phyloP scores from a whole-genome alignment of 2,888 invertebrate species.

The Fabriciana adippe region DNA sequence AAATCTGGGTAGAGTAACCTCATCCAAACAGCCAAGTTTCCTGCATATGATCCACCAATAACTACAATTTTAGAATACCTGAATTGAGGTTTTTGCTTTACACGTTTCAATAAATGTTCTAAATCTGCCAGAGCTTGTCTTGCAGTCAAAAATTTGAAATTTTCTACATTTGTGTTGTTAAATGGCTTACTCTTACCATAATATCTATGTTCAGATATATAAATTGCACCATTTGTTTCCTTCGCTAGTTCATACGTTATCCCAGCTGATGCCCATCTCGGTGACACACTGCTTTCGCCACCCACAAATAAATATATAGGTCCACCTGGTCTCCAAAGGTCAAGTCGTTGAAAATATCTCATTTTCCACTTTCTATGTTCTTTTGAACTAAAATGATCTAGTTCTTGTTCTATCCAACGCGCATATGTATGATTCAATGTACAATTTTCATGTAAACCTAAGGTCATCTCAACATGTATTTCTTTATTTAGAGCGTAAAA shows the following conservation, averaged over 20 bases:
- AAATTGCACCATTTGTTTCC: conserved; percentile 71
- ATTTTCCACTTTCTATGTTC: conserved; percentile 63
- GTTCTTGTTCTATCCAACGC: conserved; percentile 61
- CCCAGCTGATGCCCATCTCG: conserved; percentile 57
- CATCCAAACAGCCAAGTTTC: conserved; percentile 74
- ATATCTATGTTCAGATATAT: conserved; percentile 67
- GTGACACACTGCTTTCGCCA: conserved; percentile 59
- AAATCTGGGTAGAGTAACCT: conserved; percentile 63
- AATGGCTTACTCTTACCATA: conserved; percentile 70
- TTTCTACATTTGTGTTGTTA: conserved; percentile 51
- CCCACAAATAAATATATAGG: conserved; percentile 66
- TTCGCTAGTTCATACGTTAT: conserved; percentile 63
- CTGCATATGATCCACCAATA: conserved; percentile 71
- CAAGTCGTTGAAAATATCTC: conserved; percentile 65
- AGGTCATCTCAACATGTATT: too few species aligned
- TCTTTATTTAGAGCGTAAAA: too few species aligned
- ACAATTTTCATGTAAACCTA: too few species aligned
- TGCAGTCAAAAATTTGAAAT: conserved; percentile 62
- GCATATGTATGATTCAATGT: too few species aligned
- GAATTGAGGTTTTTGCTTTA: conserved; percentile 52
- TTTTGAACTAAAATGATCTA: conserved; percentile 62
- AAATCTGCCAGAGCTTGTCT: conserved; percentile 69
- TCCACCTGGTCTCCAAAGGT: conserved; percentile 57
- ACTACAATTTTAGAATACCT: conserved; percentile 64
- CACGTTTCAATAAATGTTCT: conserved; percentile 52